Evolutionary conservation across 2,797 vertebrate genomes (phyloP).

Genomic region (Typhlichthys eigenmanni): DNA sequence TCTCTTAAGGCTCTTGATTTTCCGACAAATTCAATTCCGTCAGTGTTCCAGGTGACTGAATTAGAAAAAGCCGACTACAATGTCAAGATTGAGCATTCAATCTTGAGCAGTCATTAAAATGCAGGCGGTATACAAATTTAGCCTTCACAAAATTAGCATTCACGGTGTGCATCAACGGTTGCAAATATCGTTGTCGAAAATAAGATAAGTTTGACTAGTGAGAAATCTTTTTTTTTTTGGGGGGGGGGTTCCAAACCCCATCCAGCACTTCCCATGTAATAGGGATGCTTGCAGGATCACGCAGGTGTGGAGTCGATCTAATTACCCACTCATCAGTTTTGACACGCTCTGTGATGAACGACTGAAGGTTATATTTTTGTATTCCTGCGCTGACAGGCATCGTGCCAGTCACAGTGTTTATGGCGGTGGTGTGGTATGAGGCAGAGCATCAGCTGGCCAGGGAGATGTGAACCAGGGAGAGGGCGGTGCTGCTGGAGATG

Average conservation of each 20-base stretch:
- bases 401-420: background rate
- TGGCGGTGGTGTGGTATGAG: background rate
- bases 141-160: constrained; percentile 30
- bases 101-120: constrained; percentile 17
- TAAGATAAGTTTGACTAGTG: background rate
- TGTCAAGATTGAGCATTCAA: constrained; percentile 33
- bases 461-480: constrained; percentile 24
- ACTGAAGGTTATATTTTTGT: constrained; percentile 35
- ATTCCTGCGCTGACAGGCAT: constrained; percentile 4
- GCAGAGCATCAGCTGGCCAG: constrained; percentile 2
- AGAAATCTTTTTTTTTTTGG: constrained; percentile 15
- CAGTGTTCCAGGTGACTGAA: constrained; percentile 42
- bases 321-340: constrained; percentile 42
- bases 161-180: constrained; percentile 1
- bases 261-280: constrained; percentile 31
- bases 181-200: constrained; percentile 13
- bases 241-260: background rate
- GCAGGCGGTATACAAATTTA: constrained; percentile 33
- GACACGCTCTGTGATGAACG: constrained; percentile 28
- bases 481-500: constrained; percentile 18
- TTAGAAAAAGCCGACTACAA: constrained; percentile 26
- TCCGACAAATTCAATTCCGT: constrained; percentile 53
- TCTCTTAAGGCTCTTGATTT: constrained; percentile 62
- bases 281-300: constrained; percentile 22
- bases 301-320: constrained; percentile 30